Evolutionary conservation across 2,113 vertebrate species (phyloP).

Genomic region (Phodopus roborovskii): DNA sequence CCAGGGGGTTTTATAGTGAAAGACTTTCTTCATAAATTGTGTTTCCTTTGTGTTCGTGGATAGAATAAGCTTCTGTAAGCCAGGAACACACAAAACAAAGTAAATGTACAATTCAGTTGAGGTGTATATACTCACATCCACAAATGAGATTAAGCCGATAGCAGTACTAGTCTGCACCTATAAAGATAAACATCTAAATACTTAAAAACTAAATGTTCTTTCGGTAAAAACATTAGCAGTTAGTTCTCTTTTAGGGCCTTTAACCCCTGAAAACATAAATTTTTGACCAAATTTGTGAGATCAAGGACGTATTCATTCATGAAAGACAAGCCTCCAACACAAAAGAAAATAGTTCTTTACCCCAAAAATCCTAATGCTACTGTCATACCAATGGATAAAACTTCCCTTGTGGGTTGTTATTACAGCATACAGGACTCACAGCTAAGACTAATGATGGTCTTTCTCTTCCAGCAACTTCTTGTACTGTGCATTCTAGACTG

Average conservation of each 20-base stretch:
- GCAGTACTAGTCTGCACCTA: background rate
- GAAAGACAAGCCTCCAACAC: background rate
- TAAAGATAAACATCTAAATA: background rate
- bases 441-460: background rate
- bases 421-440: background rate
- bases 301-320: background rate
- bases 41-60: background rate
- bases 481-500: background rate
- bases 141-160: background rate
- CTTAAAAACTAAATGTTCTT: background rate
- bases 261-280: background rate
- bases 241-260: background rate
- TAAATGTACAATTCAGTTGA: background rate
- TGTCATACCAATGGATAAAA: background rate
- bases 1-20: background rate
- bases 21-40: constrained; percentile 15
- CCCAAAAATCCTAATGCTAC: background rate
- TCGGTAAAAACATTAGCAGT: background rate
- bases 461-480: background rate
- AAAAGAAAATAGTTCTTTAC: background rate
- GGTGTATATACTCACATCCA: background rate
- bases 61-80: background rate
- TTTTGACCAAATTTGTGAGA: background rate
- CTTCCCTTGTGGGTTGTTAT: background rate
- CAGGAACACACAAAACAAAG: background rate